Conservation (phyloP, 2,113 vertebrate species). For the Ophthalmolycus amberensis region DNA sequence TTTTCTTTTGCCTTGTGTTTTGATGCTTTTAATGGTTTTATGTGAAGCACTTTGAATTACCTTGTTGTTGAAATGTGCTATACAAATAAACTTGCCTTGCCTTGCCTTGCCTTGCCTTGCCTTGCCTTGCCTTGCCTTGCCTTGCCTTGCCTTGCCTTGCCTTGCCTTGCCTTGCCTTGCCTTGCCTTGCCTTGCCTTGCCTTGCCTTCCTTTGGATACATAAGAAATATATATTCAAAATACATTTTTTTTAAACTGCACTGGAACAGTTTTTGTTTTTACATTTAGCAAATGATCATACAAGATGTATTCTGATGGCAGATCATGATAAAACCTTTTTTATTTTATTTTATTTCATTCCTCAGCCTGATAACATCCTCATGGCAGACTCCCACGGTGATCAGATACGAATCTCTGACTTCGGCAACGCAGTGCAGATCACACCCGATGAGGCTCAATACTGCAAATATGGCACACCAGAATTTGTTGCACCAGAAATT, state of each 20-base stretch:
- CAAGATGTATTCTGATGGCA: not conserved
- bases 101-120: too few relatives aligned
- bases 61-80: too few relatives aligned
- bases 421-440: conserved; percentile 90
- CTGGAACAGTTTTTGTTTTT: not conserved
- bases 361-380: conserved; percentile 95
- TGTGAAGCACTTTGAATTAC: too few relatives aligned
- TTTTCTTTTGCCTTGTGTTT: too few relatives aligned
- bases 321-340: not conserved
- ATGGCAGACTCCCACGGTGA: conserved; percentile 88
- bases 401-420: conserved; percentile 95
- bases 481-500: conserved; percentile 96
- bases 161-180: too few relatives aligned
- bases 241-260: too few relatives aligned
- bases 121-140: too few relatives aligned
- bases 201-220: not conserved
- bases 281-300: not conserved
- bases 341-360: not conserved
- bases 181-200: too few relatives aligned
- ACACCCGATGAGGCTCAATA: conserved; percentile 90
- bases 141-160: too few relatives aligned
- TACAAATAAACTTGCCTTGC: too few relatives aligned
- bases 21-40: too few relatives aligned
- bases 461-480: conserved; percentile 95
- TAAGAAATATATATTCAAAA: not conserved